Conservation (phyloP, 2,113 vertebrate species). For the Alectura lathami region DNA sequence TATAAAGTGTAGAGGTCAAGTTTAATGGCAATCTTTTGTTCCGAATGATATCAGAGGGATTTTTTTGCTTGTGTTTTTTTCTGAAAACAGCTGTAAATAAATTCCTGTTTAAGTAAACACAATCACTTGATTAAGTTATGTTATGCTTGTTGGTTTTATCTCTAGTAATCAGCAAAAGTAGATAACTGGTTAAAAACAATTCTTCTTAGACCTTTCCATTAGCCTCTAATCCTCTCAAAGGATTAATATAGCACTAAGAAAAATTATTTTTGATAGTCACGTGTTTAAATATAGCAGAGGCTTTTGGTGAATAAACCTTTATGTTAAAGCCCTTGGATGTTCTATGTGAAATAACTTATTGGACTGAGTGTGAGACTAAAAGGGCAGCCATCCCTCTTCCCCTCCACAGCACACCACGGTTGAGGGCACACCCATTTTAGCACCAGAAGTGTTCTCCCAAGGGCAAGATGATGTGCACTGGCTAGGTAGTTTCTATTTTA, state of each 20-base stretch:
- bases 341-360: not conserved
- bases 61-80: no score
- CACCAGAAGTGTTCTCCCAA: not conserved
- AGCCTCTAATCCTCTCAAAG: constrained; percentile 43
- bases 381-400: not conserved
- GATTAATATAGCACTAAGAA: constrained; percentile 60
- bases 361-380: not conserved
- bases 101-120: constrained; percentile 62
- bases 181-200: constrained; percentile 28
- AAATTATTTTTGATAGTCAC: not conserved
- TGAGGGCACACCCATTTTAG: not conserved
- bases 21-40: not conserved
- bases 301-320: not conserved
- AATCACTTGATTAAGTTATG: constrained; percentile 59
- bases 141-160: constrained; percentile 56
- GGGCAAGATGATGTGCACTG: not conserved
- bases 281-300: not conserved
- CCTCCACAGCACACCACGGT: not conserved
- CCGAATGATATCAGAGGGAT: not conserved
- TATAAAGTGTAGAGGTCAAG: not conserved
- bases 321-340: not conserved
- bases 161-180: constrained; percentile 59
- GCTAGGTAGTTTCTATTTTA: not conserved
- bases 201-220: constrained; percentile 26
- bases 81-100: constrained; percentile 37